phyloP scores from a whole-genome alignment of 2,888 invertebrate genomes.

The Bombyx huttoni region DNA sequence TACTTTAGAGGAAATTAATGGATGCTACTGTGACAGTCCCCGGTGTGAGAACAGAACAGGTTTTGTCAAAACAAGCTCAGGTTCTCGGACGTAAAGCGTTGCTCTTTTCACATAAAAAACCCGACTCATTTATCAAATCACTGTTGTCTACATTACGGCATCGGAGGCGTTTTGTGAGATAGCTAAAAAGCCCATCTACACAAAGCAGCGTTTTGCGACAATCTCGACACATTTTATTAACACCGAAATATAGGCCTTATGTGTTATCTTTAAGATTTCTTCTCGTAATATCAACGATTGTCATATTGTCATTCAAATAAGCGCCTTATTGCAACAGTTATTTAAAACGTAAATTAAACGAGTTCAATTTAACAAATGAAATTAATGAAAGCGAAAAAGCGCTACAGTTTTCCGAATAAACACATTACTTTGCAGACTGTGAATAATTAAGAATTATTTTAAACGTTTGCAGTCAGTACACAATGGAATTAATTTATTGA shows the following conservation, averaged over 20 bases:
- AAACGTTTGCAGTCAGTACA: constrained; percentile 4
- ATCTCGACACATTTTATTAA: constrained; percentile 19
- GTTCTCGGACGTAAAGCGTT: constrained; percentile 33
- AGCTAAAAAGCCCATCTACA: constrained; percentile 52
- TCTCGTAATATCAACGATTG: constrained; percentile 7
- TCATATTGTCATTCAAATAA: constrained; percentile 5
- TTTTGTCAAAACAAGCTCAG: constrained; percentile 39
- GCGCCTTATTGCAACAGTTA: constrained; percentile 35
- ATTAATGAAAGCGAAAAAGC: constrained; percentile 47
- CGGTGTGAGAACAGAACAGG: constrained; percentile 29
- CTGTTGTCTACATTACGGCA: constrained; percentile 55
- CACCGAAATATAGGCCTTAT: constrained; percentile 34
- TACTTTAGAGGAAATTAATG: neutral
- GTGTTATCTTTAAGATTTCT: constrained; percentile 14
- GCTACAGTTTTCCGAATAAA: constrained; percentile 37
- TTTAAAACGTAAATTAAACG: constrained; percentile 47
- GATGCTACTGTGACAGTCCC: constrained; percentile 9
- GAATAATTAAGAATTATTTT: constrained; percentile 17
- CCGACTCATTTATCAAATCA: constrained; percentile 61
- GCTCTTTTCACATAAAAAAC: constrained; percentile 49
- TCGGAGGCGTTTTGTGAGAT: constrained; percentile 46
- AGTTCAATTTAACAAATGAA: constrained; percentile 53
- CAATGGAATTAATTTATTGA: constrained; percentile 9
- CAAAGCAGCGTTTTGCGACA: constrained; percentile 35
- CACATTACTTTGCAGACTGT: constrained; percentile 26